Base-by-base conservation (phyloP, 2,113 vertebrate genomes). In the Odobenus rosmarus region DNA sequence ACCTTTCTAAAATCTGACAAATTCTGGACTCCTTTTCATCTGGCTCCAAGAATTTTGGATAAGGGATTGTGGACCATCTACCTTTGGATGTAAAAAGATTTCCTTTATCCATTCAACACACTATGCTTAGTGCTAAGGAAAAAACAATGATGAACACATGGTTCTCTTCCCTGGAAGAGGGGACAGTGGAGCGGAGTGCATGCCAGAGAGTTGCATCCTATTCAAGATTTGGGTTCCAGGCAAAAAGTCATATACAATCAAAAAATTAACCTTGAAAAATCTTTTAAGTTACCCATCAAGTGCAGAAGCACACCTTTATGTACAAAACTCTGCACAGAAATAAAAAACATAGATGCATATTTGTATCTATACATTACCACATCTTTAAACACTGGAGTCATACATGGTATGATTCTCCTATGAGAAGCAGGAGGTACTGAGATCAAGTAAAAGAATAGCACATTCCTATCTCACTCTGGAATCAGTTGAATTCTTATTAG, bases 221-320 rank as follows among this genome's bases (percentile, higher is more conserved):
- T 46, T 76, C 31, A 85, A 16, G 59, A 53, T 36, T 71, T 77
- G 42, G 79, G 19, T 59, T 82, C 28, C n/a, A 90, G 55, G 36
- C 39, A 85, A 93, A 91, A 59, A 69, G 51, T 83, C 74, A 96
- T 8, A 28, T 26, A 74, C 0, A 5, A 21, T 59, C 1, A 90
- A 96, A 94, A 94, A 74, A 79, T 49, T 53, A 94, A 82, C 64
- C 31, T 93, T 88, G n/a, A 77, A 96, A 96, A 92, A 62, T 53
- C 7, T 90, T 95, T 87, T 64, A 64, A 67, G 64, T 39, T 46
- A 42, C 13, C 53, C 46, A 88, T 76, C 64, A 96, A 86, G 46
- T 64, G 26, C 49, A 53, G 26, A 94, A 93, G 39, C 28, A 90
- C 18, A 7, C 26, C 19, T 83, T 84, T 90, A 64, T 84, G n/a